Percentiles rank a stretch among this genome's conserved stretches.
Evolutionary conservation across 2,113 vertebrate species (phyloP).

Genomic region (Catharus bicknelli): DNA sequence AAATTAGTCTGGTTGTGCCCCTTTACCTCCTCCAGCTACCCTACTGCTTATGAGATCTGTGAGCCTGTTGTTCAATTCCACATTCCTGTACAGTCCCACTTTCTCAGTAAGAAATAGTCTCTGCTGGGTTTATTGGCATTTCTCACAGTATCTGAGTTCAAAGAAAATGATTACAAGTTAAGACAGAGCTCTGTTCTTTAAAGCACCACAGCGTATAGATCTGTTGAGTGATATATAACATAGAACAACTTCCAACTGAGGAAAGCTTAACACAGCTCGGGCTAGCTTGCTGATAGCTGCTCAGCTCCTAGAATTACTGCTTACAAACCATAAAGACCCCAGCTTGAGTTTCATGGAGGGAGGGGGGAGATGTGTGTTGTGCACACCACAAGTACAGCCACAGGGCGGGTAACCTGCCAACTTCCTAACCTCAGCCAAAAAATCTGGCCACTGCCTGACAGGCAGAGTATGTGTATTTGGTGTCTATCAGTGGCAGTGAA

Average conservation of each 20-base stretch:
- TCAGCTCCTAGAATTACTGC: conserved; percentile 69
- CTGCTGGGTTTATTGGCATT: conserved; percentile 75
- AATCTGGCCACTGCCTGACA: conserved; percentile 44
- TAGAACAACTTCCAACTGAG: conserved; percentile 66
- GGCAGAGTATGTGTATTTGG: background rate
- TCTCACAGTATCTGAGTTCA: conserved; percentile 77
- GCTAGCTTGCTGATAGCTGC: conserved; percentile 63
- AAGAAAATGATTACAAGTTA: conserved; percentile 79
- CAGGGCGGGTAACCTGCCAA: conserved; percentile 17
- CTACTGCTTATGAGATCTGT: conserved; percentile 32
- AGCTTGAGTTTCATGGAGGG: conserved; percentile 58
- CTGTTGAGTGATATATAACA: conserved; percentile 68
- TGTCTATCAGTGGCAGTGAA: conserved; percentile 19
- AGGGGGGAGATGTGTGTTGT: background rate
- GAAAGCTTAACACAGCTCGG: conserved; percentile 59
- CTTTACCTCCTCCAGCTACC: conserved; percentile 36
- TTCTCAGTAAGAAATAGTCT: conserved; percentile 70
- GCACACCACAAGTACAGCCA: conserved; percentile 29
- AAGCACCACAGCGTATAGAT: conserved; percentile 68
- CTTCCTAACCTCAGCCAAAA: conserved; percentile 50
- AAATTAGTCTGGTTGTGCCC: background rate
- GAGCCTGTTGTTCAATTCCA: conserved; percentile 43
- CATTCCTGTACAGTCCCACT: conserved; percentile 51
- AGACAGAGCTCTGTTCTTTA: conserved; percentile 72
- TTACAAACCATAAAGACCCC: conserved; percentile 65